Percentiles rank a stretch among this genome's conserved stretches.
Conservation (phyloP, 1,140 invertebrate species). For the Paramacrobiotus metropolitanus region DNA sequence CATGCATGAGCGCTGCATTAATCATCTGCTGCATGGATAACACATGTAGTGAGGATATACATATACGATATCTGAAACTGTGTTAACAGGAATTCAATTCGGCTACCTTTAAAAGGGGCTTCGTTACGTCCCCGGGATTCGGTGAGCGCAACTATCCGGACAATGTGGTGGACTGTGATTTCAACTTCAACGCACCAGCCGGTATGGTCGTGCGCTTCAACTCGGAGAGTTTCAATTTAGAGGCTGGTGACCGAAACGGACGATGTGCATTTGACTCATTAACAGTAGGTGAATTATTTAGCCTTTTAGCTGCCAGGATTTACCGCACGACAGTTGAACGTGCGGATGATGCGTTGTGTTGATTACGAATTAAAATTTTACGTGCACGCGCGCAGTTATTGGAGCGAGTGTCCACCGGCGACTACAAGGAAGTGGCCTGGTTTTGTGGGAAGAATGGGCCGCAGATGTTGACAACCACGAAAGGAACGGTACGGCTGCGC, state of each 20-base stretch:
- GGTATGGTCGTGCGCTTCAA: not conserved
- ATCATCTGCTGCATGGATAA: no score
- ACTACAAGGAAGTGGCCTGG: slow-evolving; percentile 1
- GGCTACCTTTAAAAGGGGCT: not conserved
- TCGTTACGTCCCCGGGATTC: slow-evolving; percentile 1
- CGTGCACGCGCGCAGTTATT: not conserved
- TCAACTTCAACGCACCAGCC: not conserved
- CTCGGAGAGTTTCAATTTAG: not conserved
- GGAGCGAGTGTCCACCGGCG: not conserved
- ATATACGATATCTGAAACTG: no score
- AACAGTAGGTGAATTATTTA: not conserved
- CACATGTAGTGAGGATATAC: no score
- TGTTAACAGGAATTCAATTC: no score
- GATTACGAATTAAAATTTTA: not conserved
- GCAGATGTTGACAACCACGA: not conserved
- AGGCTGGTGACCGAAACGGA: slow-evolving; percentile 3
- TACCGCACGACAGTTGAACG: no score
- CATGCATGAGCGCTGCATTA: no score
- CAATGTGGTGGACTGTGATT: slow-evolving; percentile 1
- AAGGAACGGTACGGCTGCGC: not conserved
- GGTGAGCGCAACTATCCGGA: slow-evolving; percentile 3
- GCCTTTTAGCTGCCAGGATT: no score
- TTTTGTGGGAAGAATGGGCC: slow-evolving; percentile 1
- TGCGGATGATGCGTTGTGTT: no score
- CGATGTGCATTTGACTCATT: not conserved